Evolutionary conservation across 2,113 vertebrate species (phyloP), one percentile per base, ranked within the genome.

Genomic region (Puntigrus tetrazona): DNA sequence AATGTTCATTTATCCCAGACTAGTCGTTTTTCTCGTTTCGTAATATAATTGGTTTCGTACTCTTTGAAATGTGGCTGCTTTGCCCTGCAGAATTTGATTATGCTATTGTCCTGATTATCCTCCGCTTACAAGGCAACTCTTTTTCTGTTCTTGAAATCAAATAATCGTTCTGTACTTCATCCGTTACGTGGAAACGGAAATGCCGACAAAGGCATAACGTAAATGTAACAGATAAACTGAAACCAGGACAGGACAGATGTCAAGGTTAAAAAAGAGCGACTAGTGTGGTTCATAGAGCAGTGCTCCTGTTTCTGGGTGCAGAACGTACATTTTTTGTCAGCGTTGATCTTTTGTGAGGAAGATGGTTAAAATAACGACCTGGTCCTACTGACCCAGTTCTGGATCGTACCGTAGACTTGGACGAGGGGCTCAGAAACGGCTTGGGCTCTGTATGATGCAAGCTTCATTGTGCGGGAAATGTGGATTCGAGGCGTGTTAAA

Each of bases 311-410:
- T 65, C 65, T 67, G 14, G 25, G 13, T 25, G 36, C 38, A 29
- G 4, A 67, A 31, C 16, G 45, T 45, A 3, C 0, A 45, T 80
- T 80, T 65, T 14, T 47, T 8, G 25, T 45, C 27, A 13, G 14
- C 14, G 41, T 47, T 31, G 16, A 45, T 47, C 5, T 67, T 80
- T 65, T 22, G 8, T 45, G 3, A 63, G 43, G n/a, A 50, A 50
- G 16, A 75, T 29, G 14, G 27, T 2, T n/a, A 47, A n/a, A 31
- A 78, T 78, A 25, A 59, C 34, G 22, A 36, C 13, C 55, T 25
- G 70, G 79, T 73, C 86, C 83, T 61, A 47, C 80, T 90, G 92
- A 90, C 90, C 89, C 85, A 87, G 7, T 91, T 90, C 67, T 63
- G 27, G 72, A 79, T 76, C 82, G 87, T 80, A 84, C 47, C 67